A percentile compares a stretch with the other conserved stretches of the same genome.
These are phyloP conservation scores for Drosophila simulans DNA, from an alignment of 1,140 invertebrate species.

Conservation along the genomic window DNA sequence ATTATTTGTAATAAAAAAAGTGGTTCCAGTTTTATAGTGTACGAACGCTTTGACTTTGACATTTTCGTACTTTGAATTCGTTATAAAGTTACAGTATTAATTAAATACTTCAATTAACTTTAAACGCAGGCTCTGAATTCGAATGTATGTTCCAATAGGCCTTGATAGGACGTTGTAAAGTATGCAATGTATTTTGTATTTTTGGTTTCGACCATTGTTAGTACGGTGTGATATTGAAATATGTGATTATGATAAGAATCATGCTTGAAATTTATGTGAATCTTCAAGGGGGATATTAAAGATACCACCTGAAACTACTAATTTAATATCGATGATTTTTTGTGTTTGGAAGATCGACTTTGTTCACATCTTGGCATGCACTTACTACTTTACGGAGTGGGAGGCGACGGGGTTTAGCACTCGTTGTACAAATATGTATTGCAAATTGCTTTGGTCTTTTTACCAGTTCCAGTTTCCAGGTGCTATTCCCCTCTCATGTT, in stretches of 20 bases:
- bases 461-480: constrained; percentile 77
- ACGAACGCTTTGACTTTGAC: neutral
- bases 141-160: too few relatives aligned
- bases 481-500: constrained; percentile 27
- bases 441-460: constrained; percentile 75
- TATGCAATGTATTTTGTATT: neutral
- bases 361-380: neutral
- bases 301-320: neutral
- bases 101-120: neutral
- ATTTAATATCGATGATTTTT: too few relatives aligned
- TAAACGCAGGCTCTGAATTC: neutral
- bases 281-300: neutral
- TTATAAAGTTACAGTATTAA: constrained; percentile 5
- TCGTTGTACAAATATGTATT: constrained; percentile 75
- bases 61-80: constrained; percentile 1
- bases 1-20: constrained; percentile 32
- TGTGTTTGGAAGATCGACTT: neutral
- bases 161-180: neutral
- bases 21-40: constrained; percentile 9
- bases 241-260: neutral
- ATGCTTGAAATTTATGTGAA: neutral
- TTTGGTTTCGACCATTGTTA: neutral
- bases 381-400: constrained; percentile 15
- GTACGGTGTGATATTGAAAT: neutral
- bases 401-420: constrained; percentile 19